Evolutionary conservation across 2,797 vertebrate species (phyloP), one percentile per base, ranked within the genome.

Genomic region (Botia almorhae): DNA sequence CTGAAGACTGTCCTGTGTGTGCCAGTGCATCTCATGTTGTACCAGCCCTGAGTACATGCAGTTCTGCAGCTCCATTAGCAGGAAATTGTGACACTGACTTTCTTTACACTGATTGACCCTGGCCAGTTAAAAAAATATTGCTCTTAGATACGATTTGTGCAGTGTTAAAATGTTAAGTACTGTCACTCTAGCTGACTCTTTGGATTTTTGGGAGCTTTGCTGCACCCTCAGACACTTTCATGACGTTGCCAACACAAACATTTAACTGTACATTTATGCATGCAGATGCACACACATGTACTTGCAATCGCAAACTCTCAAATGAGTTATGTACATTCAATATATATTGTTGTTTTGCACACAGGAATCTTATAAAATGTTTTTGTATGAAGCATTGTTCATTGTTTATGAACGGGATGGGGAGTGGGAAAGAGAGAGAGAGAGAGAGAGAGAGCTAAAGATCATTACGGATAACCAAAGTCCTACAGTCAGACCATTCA

Each of bases 401-500:
- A 1, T 82, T 82, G 61, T 79, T 72, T 21, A 29, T 60, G 33
- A 56, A 39, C 16, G 36, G 3, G 6, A 19, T 13, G 21, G 43
- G 43, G 43, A 46, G 43, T 11, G 43, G 10, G 43, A 46, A 8
- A 10, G 43, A 46, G 7, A 10, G 43, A 46, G 43, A 10, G n/a
- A n/a, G n/a, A n/a, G n/a, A n/a, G 26, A n/a, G 55, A 21, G 64
- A 43, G 79, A 68, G 17, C 12, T 56, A 69, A 48, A 69, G 70
- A 68, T 76, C 65, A 69, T 64, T 71, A 80, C 3, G 70, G 70
- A 36, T 58, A 74, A 68, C 63, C 61, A 74, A 68, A 67, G 69
- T 55, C 58, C 65, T 67, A 85, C 71, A 86, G 76, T 80, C 14
- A n/a, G 51, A 69, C 82, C 60, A 74, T 86, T 84, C 82, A 84